Percentiles rank a stretch among this genome's conserved stretches.
These are phyloP conservation scores for Pantherophis guttatus DNA, from an alignment of 2,113 vertebrate species.

Conservation along the genomic window DNA sequence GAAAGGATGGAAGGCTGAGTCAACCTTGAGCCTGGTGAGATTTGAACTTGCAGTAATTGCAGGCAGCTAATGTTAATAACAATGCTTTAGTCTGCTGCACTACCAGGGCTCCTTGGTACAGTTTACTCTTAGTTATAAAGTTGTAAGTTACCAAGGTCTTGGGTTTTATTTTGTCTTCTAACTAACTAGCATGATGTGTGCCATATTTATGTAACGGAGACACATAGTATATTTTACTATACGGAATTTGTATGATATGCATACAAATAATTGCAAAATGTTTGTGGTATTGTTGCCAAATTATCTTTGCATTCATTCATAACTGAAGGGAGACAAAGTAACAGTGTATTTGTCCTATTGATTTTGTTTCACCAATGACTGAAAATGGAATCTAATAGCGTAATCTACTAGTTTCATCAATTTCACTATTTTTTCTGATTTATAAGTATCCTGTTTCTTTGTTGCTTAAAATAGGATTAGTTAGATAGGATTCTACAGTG, in stretches of 20 bases:
- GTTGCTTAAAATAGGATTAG: not conserved
- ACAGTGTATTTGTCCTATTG: not conserved
- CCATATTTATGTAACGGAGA: not conserved
- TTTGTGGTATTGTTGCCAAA: not conserved
- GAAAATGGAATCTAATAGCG: not conserved
- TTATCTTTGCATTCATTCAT: not conserved
- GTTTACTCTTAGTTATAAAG: constrained; percentile 34
- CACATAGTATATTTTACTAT: not conserved
- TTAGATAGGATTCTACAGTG: not conserved
- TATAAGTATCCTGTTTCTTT: not conserved
- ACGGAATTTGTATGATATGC: not conserved
- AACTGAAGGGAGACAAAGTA: not conserved
- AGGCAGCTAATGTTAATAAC: too few species aligned
- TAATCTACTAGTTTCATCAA: not conserved
- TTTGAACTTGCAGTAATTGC: too few species aligned
- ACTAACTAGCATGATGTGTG: not conserved
- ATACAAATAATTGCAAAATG: not conserved
- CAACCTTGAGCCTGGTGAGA: too few species aligned
- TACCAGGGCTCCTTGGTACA: constrained; percentile 10
- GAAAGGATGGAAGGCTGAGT: too few species aligned
- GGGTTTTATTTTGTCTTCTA: not conserved
- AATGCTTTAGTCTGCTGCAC: too few species aligned
- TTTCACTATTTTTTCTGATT: not conserved
- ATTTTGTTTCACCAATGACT: not conserved
- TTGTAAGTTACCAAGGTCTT: not conserved